Evolutionary conservation across 2,888 invertebrate genomes (phyloP).

Genomic region (Melanophora roralis): DNA sequence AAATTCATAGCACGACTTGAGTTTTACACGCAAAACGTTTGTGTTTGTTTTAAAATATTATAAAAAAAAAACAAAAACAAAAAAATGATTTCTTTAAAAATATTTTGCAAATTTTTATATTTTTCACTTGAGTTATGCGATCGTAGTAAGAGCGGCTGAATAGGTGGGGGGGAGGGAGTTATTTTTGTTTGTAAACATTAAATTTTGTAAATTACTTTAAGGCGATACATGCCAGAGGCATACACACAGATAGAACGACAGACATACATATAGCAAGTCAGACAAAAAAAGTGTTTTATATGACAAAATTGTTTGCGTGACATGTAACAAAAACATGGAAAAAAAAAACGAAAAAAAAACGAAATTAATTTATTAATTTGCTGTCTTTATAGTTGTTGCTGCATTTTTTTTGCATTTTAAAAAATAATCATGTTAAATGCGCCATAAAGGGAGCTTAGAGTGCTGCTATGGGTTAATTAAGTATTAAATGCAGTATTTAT

Average conservation of each 20-base stretch:
- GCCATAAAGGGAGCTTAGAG: constrained; percentile 42
- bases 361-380: constrained; percentile 62
- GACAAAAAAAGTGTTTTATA: constrained; percentile 58
- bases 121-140: not conserved
- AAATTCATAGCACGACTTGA: constrained; percentile 59
- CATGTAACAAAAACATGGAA: constrained; percentile 47
- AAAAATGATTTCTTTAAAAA: not conserved
- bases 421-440: constrained; percentile 31
- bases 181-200: constrained; percentile 31
- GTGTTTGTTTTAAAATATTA: not conserved
- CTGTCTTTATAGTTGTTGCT: constrained; percentile 13
- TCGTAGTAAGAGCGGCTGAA: too few species aligned
- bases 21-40: constrained; percentile 42
- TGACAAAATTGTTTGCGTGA: constrained; percentile 62
- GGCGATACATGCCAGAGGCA: not conserved
- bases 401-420: constrained; percentile 30
- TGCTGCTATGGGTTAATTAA: constrained; percentile 57
- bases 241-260: too few species aligned
- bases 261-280: too few species aligned
- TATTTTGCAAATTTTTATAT: not conserved
- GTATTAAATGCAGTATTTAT: constrained; percentile 46
- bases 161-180: not conserved
- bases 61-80: too few species aligned
- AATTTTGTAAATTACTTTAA: constrained; percentile 49
- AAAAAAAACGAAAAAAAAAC: constrained; percentile 44